Conservation (phyloP, 2,797 vertebrate genomes). For the Spea hammondii region DNA sequence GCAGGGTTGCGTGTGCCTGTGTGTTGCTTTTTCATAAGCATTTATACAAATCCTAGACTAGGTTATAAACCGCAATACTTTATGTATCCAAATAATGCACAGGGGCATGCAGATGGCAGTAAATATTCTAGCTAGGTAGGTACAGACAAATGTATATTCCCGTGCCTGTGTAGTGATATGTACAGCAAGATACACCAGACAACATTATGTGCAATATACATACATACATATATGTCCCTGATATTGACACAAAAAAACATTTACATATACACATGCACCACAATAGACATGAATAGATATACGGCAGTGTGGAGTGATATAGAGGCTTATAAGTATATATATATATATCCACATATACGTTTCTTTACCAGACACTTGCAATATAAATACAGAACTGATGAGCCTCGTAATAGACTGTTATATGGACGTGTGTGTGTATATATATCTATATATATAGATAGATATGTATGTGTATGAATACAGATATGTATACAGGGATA, state of each 20-base stretch:
- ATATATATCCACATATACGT: no score
- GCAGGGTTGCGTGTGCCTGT: background rate
- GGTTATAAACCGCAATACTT: background rate
- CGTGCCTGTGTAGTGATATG: no score
- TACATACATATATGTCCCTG: conserved; percentile 1
- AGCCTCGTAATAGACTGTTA: no score
- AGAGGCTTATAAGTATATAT: no score
- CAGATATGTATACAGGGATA: background rate
- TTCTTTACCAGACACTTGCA: background rate
- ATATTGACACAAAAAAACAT: no score
- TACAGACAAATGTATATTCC: background rate
- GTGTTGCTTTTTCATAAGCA: background rate
- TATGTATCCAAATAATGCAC: background rate
- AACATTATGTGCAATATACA: background rate
- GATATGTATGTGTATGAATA: background rate
- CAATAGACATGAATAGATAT: background rate
- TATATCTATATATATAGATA: no score
- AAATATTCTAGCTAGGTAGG: background rate
- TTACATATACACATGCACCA: background rate
- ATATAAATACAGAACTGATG: background rate
- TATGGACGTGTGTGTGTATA: no score
- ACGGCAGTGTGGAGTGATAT: no score
- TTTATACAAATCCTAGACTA: background rate
- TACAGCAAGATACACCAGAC: background rate
- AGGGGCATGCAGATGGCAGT: background rate